Percentiles rank a stretch among this genome's conserved stretches.
Evolutionary conservation across 53 echinoderm and acorn worm species (phyloP).

Genomic region (Holothuria scabra): DNA sequence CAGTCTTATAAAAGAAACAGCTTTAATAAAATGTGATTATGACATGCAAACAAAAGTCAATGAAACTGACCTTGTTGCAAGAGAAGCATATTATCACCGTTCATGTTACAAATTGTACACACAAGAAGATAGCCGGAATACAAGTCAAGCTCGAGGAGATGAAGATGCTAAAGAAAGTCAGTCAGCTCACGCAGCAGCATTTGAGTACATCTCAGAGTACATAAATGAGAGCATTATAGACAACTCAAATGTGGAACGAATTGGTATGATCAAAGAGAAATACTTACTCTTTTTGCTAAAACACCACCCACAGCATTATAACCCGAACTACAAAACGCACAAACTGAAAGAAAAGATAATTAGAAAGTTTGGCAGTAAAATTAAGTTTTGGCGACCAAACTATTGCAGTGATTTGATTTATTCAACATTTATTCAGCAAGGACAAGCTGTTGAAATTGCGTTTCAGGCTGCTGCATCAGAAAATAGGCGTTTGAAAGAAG

Average conservation of each 20-base stretch:
- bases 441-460: slow-evolving; percentile 62
- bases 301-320: slow-evolving; percentile 56
- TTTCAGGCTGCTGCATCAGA: slow-evolving; percentile 66
- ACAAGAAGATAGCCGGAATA: neutral
- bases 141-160: slow-evolving; percentile 30
- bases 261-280: slow-evolving; percentile 57
- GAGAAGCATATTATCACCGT: slow-evolving; percentile 62
- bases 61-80: slow-evolving; percentile 58
- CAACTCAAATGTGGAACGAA: slow-evolving; percentile 55
- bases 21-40: slow-evolving; percentile 26
- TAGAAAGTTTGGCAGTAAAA: slow-evolving; percentile 48
- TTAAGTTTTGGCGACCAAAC: slow-evolving; percentile 67
- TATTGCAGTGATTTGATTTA: slow-evolving; percentile 65
- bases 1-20: slow-evolving; percentile 44
- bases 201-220: slow-evolving; percentile 34
- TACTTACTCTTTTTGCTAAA: slow-evolving; percentile 52
- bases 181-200: slow-evolving; percentile 51
- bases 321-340: slow-evolving; percentile 55
- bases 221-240: slow-evolving; percentile 56
- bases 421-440: slow-evolving; percentile 33
- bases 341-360: slow-evolving; percentile 58
- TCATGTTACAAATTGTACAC: slow-evolving; percentile 48
- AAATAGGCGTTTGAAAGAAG: slow-evolving; percentile 55
- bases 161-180: slow-evolving; percentile 39
- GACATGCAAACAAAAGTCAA: slow-evolving; percentile 45